Conservation (phyloP, 2,113 vertebrate species). For the Daphoenositta chrysoptera region DNA sequence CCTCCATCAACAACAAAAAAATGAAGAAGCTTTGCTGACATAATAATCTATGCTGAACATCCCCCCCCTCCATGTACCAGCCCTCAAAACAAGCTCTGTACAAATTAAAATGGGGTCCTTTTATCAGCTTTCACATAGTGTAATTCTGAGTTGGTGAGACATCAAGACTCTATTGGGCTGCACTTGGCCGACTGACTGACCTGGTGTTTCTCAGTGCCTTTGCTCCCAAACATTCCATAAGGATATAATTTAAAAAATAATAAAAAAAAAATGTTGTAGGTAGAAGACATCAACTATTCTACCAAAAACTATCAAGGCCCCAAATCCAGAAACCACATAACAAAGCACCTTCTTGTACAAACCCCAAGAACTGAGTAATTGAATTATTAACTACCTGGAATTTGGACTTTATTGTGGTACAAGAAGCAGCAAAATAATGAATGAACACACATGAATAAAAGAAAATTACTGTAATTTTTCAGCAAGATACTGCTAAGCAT, state of each 20-base stretch:
- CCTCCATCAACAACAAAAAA: neutral
- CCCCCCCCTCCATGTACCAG: too few species aligned
- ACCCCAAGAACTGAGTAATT: neutral
- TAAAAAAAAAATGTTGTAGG: too few species aligned
- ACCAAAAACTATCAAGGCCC: neutral
- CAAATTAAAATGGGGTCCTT: neutral
- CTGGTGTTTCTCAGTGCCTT: neutral
- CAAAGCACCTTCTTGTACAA: neutral
- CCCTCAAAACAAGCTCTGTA: neutral
- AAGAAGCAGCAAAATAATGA: neutral
- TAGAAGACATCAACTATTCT: neutral
- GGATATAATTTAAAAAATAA: neutral
- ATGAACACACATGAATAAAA: neutral
- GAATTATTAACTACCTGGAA: neutral
- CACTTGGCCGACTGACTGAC: neutral
- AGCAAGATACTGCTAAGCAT: neutral
- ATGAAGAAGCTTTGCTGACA: neutral
- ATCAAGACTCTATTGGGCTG: neutral
- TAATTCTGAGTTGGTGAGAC: neutral
- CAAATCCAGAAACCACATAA: neutral
- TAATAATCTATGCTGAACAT: neutral
- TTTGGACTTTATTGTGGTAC: neutral
- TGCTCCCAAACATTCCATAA: neutral
- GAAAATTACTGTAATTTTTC: neutral
- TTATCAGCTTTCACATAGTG: neutral